Base-by-base conservation (phyloP, 2,888 invertebrate species). In the Andricus curvator region DNA sequence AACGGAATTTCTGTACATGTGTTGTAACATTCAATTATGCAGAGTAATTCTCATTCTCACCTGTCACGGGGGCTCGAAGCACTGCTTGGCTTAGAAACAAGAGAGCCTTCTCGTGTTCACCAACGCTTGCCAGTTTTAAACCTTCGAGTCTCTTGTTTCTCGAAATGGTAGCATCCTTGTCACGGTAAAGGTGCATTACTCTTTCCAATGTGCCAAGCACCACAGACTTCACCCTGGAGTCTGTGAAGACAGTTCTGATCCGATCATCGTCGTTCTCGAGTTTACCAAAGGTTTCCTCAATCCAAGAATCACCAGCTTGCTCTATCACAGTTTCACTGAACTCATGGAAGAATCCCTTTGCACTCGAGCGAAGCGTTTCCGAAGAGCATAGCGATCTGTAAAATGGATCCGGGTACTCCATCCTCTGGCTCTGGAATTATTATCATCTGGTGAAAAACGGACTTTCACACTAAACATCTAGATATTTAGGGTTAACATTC, bases 311-410 rank as follows among this genome's bases (percentile, higher is more conserved):
- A 15, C 94, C 94, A 0, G 94, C 95, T 37, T 93, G 85, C 13
- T 94, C 91, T 0, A 93, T 93, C 29, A 96, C 94, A 85, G 95
- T 94, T 76, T 96, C 94, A 33, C 94, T 95, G 84, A 96, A 94
- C 65, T 94, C 94, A 84, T 94, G 93, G 90, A 97, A 97, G 92
- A 97, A 97, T 0, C 97, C 97, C 87, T 95, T 95, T 82, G 94
- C 94, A 86, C 96, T 95, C 0, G 96, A 96, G 91, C 96, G 96
- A 0, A 97, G 94, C 0, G 97, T 97, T 82, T 95, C 95, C 87
- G 95, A 94, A 87, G 96, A 96, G 92, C 97, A 97, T 56, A 95
- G 94, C 29, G 94, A 93, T 56, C 95, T 95, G 89, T 95, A 96
- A 20, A 88, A 89, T 4, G 93, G 80, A 25, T 88, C 86, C 22